Evolutionary conservation across 2,113 vertebrate genomes (phyloP).

Genomic region (Hylia prasina): DNA sequence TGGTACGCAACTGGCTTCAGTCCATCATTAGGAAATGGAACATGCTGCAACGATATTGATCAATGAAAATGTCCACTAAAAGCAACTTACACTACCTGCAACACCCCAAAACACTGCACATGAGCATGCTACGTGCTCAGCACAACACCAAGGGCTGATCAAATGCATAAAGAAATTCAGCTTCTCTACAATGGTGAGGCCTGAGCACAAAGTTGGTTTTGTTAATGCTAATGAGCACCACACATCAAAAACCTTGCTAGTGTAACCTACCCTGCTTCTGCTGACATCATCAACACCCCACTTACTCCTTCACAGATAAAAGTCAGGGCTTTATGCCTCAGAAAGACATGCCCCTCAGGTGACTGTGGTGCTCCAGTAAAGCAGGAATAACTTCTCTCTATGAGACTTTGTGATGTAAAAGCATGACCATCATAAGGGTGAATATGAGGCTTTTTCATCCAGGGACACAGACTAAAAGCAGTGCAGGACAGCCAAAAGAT

Average conservation of each 20-base stretch:
- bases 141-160: neutral
- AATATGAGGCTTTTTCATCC: neutral
- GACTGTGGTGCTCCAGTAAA: neutral
- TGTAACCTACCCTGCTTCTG: neutral
- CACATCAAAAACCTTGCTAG: neutral
- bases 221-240: neutral
- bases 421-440: rapidly evolving
- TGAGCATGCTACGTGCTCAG: neutral
- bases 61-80: neutral
- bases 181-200: rapidly evolving
- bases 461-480: neutral
- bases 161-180: neutral
- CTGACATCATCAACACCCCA: neutral
- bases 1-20: neutral
- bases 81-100: neutral
- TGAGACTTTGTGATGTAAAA: neutral
- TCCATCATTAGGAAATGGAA: neutral
- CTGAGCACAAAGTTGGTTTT: neutral
- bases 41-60: neutral
- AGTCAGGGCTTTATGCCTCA: neutral
- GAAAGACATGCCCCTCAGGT: neutral
- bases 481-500: neutral
- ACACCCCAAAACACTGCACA: neutral
- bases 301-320: neutral
- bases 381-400: neutral